These are phyloP conservation scores for Tadarida brasiliensis DNA, from an alignment of 2,797 vertebrate genomes.

Conservation along the genomic window DNA sequence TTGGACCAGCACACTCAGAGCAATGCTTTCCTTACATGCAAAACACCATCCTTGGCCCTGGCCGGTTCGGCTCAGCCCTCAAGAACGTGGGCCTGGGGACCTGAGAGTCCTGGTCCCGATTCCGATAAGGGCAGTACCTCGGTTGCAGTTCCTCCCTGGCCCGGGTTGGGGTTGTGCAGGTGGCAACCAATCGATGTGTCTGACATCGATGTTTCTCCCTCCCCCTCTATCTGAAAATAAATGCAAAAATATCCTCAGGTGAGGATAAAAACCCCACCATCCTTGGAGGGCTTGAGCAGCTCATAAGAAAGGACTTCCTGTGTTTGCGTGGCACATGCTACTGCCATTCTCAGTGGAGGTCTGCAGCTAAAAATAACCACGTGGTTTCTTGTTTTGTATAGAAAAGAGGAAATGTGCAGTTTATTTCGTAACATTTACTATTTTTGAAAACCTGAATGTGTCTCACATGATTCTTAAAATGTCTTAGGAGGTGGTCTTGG, in stretches of 20 bases:
- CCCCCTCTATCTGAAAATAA: too few relatives aligned
- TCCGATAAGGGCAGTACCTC: too few relatives aligned
- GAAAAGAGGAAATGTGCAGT: neutral
- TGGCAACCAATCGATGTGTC: too few relatives aligned
- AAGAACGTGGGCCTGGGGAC: too few relatives aligned
- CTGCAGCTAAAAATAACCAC: neutral
- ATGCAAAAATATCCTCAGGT: too few relatives aligned
- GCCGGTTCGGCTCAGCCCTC: too few relatives aligned
- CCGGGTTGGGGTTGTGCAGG: too few relatives aligned
- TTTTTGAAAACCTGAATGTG: neutral
- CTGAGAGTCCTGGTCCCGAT: too few relatives aligned
- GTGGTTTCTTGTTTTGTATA: neutral
- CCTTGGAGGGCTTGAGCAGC: too few relatives aligned
- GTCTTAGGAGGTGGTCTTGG: neutral
- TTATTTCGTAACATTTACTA: neutral
- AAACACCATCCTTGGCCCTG: too few relatives aligned
- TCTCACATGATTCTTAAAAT: neutral
- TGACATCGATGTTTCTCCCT: too few relatives aligned
- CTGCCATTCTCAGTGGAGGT: neutral
- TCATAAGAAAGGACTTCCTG: neutral
- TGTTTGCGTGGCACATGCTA: rapidly evolving
- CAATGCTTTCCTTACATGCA: neutral
- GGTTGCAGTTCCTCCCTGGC: too few relatives aligned
- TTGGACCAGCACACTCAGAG: rapidly evolving
- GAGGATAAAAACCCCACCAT: neutral